Conservation (phyloP, 1,140 invertebrate genomes). For the Galendromus occidentalis region DNA sequence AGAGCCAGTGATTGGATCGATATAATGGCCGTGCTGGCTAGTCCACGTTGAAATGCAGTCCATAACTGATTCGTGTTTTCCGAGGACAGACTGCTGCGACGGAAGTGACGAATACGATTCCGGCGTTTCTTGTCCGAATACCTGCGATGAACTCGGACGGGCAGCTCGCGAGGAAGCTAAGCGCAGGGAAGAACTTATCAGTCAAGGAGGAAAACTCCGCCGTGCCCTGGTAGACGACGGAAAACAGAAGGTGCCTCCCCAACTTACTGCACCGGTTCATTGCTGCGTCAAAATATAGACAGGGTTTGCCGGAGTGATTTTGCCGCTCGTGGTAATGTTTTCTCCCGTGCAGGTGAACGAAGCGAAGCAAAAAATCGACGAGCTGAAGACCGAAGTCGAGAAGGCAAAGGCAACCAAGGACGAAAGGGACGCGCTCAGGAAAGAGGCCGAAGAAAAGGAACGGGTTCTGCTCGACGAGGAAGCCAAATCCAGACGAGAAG, state of each 20-base stretch:
- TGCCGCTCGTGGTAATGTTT: constrained; percentile 1
- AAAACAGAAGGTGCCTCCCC: constrained; percentile 27
- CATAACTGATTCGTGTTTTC: too few species aligned
- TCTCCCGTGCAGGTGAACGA: constrained; percentile 14
- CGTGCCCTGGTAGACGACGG: constrained; percentile 53
- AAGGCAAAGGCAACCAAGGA: constrained; percentile 46
- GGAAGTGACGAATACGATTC: constrained; percentile 68
- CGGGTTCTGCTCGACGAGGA: constrained; percentile 17
- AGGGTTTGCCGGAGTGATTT: too few species aligned
- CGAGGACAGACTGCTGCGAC: constrained; percentile 73
- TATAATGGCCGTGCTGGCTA: too few species aligned
- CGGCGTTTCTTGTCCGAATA: constrained; percentile 43
- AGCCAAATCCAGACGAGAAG: constrained; percentile 23
- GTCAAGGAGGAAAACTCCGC: constrained; percentile 53
- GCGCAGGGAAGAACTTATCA: constrained; percentile 44
- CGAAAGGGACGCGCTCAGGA: constrained; percentile 40
- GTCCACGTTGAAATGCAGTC: too few species aligned
- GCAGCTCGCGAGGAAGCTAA: constrained; percentile 53
- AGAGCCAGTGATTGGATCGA: too few species aligned
- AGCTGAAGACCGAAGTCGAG: constrained; percentile 46
- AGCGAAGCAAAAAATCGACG: constrained; percentile 35
- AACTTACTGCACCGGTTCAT: constrained; percentile 17
- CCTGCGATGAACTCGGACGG: constrained; percentile 47
- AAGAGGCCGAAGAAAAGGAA: constrained; percentile 17
- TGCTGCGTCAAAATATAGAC: background rate